Evolutionary conservation across 2,797 vertebrate genomes (phyloP).

Genomic region (Apogon hyalosoma): DNA sequence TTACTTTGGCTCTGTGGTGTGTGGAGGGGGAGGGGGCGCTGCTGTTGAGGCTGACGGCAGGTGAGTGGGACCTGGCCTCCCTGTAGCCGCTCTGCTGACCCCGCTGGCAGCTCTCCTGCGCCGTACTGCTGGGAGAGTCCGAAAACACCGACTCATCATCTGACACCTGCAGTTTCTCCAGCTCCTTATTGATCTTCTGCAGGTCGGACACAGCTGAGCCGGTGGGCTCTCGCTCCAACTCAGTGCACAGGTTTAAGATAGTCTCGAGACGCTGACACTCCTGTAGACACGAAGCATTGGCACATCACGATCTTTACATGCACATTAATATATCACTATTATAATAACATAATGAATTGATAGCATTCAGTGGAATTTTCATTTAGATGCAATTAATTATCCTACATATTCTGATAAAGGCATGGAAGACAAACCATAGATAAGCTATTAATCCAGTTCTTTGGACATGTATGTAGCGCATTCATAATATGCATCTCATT

Average conservation of each 20-base stretch:
- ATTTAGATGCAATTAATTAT: no score
- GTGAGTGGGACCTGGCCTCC: constrained; percentile 76
- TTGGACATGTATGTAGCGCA: no score
- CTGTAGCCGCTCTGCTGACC: constrained; percentile 71
- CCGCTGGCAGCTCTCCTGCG: constrained; percentile 73
- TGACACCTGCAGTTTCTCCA: constrained; percentile 94
- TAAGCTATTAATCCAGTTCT: no score
- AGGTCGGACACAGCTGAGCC: constrained; percentile 88
- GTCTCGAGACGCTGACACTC: constrained; percentile 95
- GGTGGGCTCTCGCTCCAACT: constrained; percentile 80
- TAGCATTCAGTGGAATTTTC: no score
- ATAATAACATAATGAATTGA: no score
- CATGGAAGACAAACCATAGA: no score
- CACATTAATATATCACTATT: background rate
- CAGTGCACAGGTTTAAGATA: constrained; percentile 92
- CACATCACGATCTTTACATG: background rate
- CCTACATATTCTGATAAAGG: no score
- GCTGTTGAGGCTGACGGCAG: constrained; percentile 73
- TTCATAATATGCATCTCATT: no score
- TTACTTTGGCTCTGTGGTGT: constrained; percentile 79
- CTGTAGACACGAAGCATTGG: constrained; percentile 70
- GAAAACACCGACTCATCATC: constrained; percentile 91
- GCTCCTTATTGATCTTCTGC: constrained; percentile 95
- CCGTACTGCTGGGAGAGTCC: constrained; percentile 81
- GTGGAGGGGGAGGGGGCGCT: constrained; percentile 74